phyloP scores from a whole-genome alignment of 2,888 invertebrate genomes.

The Cantharis nigra region DNA sequence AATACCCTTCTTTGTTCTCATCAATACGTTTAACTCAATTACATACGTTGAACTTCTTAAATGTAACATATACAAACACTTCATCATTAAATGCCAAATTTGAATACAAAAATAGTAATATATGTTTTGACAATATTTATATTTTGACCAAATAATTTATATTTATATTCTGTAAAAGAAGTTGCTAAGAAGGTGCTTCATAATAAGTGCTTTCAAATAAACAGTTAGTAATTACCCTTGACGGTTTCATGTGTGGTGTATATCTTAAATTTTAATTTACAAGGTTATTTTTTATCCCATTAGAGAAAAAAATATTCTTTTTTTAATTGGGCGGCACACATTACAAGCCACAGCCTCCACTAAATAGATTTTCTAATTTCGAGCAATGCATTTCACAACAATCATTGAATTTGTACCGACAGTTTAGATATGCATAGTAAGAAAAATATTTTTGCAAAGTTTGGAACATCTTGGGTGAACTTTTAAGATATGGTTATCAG shows the following conservation, averaged over 20 bases:
- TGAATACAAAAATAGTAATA: slow-evolving; percentile 10
- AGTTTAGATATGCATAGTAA: background rate
- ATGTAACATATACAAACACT: background rate
- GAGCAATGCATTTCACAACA: background rate
- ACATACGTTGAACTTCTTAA: background rate
- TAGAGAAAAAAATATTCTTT: background rate
- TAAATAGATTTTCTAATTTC: background rate
- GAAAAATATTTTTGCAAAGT: background rate
- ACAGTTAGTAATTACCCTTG: background rate
- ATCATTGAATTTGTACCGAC: background rate
- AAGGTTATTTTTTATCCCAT: background rate
- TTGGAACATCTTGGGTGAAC: background rate
- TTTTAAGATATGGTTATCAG: background rate
- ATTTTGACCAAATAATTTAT: background rate
- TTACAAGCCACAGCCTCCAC: slow-evolving; percentile 21
- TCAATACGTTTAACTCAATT: background rate
- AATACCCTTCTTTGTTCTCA: background rate
- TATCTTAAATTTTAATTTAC: background rate
- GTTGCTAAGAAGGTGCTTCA: slow-evolving; percentile 2
- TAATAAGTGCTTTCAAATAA: slow-evolving; percentile 5
- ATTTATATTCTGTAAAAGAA: slow-evolving; percentile 1
- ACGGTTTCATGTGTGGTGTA: background rate
- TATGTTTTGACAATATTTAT: slow-evolving; percentile 2
- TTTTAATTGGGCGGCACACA: slow-evolving; percentile 17
- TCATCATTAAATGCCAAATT: background rate